Base-by-base conservation (phyloP, 2,888 invertebrate species). In the Diarsia brunnea region DNA sequence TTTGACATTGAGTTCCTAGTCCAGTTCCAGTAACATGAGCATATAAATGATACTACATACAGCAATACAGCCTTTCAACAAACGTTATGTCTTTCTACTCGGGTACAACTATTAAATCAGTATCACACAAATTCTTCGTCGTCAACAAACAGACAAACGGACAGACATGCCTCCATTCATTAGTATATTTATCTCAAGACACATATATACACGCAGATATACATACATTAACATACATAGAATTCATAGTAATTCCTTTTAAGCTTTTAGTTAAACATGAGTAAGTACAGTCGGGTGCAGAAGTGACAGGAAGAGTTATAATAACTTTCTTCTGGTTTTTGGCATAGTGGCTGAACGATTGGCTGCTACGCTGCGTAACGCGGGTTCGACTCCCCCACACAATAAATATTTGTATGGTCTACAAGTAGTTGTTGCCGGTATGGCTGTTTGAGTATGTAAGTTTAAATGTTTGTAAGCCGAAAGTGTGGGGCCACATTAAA, bases 201-300 rank as follows among this genome's bases (percentile, higher is more conserved):
- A 60, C 73, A 67, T 45, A 55, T 27, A 73, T 53, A 64, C 65
- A 80, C 45, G 61, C 69, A 72, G 63, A 58, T 75, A 68, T 19
- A 21, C 45, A 69, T n/a, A n/a, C n/a, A n/a, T n/a, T n/a, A 21
- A 67, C 58, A 69, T 27, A 51, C 71, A 69, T 47, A 65, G 65
- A 77, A 78, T 82, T 79, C 81, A 80, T 74, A 69, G 72, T 82
- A 84, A 80, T 81, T 83, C 58, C 58, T 82, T 73, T 63, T 53
- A 58, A 85, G 76, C 73, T 85, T 83, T 82, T 61, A 66, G 78
- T 84, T 75, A 69, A 78, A 85, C 81, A 78, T 31, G 64, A 47
- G 31, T 60, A 47, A 61, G 84, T 84, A 71, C 38, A 66, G 68
- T 60, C 69, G 47, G 24, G 49, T 12, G 60, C 75, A 84, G 14